Evolutionary conservation across 2,113 vertebrate species (phyloP).

Genomic region (Percopsis transmontana): DNA sequence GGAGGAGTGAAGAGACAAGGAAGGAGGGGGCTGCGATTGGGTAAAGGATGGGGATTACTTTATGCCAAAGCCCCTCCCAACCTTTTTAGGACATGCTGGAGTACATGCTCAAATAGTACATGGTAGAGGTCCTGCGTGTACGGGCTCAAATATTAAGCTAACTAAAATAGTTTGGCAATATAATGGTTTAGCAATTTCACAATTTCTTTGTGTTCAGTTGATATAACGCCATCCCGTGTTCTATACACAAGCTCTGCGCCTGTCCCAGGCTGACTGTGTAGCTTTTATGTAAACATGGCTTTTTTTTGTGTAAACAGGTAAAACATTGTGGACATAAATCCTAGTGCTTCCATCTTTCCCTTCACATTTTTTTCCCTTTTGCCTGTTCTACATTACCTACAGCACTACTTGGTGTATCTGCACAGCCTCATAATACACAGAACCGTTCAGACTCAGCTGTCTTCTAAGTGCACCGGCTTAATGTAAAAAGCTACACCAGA

Average conservation of each 20-base stretch:
- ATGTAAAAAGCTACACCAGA: background rate
- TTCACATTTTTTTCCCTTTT: conserved; percentile 2
- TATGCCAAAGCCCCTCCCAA: conserved; percentile 67
- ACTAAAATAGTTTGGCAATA: background rate
- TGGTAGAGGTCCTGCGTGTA: conserved; percentile 46
- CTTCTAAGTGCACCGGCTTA: background rate
- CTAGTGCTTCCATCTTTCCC: background rate
- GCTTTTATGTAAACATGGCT: conserved; percentile 42
- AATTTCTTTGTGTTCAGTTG: background rate
- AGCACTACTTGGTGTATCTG: background rate
- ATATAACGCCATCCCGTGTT: background rate
- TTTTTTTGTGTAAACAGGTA: conserved; percentile 50
- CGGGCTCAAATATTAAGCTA: background rate
- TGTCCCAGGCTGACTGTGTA: conserved; percentile 3
- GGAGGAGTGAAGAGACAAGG: conserved; percentile 27
- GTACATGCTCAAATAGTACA: background rate
- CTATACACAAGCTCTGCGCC: background rate
- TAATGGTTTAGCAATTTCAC: background rate
- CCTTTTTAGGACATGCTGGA: conserved; percentile 51
- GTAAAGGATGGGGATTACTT: conserved; percentile 72
- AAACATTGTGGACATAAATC: conserved; percentile 36
- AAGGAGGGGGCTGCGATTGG: conserved; percentile 59
- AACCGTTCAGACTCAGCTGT: background rate
- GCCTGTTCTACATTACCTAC: background rate
- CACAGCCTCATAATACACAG: background rate